These are phyloP conservation scores for Steromphala cineraria DNA, from an alignment of 2,888 invertebrate genomes.

Conservation along the genomic window DNA sequence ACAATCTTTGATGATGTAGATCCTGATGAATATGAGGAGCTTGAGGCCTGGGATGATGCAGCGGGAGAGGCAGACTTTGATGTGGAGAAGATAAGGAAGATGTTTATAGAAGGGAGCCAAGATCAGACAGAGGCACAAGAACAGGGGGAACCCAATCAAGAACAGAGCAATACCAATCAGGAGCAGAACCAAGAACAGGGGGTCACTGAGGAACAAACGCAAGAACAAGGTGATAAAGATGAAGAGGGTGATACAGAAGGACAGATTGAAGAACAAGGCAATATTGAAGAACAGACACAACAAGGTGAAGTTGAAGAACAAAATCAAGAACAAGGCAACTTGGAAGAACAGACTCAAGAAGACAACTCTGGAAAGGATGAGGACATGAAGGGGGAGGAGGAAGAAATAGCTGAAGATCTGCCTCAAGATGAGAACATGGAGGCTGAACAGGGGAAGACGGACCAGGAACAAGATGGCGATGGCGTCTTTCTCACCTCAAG, in stretches of 20 bases:
- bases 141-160: not conserved
- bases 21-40: not conserved
- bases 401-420: not conserved
- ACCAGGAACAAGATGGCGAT: no score
- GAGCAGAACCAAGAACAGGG: not conserved
- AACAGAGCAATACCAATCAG: constrained; percentile 20
- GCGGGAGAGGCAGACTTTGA: constrained; percentile 31
- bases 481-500: no score
- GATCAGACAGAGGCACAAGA: constrained; percentile 19
- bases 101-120: not conserved
- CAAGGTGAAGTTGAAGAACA: not conserved
- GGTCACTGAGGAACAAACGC: not conserved
- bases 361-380: constrained; percentile 6
- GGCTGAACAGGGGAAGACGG: no score
- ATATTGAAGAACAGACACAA: constrained; percentile 5
- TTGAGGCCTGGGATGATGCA: constrained; percentile 16
- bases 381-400: not conserved
- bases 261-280: not conserved
- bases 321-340: constrained; percentile 4
- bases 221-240: not conserved
- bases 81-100: constrained; percentile 16
- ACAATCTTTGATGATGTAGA: constrained; percentile 6
- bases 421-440: no score
- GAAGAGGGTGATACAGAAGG: no score
- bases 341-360: not conserved